Evolutionary conservation across 2,113 vertebrate species (phyloP), one percentile per base, ranked within the genome.

Genomic region (Percopsis transmontana): DNA sequence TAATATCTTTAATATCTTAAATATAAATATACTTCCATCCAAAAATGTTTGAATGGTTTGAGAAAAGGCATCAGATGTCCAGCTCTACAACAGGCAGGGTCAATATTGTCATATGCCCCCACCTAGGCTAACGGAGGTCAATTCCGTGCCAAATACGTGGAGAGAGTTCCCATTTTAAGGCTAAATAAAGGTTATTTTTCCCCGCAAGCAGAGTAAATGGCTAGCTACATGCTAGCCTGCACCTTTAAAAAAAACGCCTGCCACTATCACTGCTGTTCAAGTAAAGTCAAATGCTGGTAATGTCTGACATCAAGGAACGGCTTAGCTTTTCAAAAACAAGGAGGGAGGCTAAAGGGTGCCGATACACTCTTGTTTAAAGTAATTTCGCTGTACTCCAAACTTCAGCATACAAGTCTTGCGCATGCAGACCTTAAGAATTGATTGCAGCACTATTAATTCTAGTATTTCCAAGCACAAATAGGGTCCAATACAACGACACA

Each of bases 1-100:
- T 60, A 82, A 84, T 92, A 89, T 54, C 74, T 86, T 89, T 85
- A 90, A n/a, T n/a, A n/a, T n/a, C n/a, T n/a, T n/a, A 89, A 92
- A 33, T 95, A 93, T 94, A 95, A 93, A 93, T 93, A 93, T 89
- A 87, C 58, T 83, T 89, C 87, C 85, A 58, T 89, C 89, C 92
- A 94, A 94, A 95, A 95, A 88, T 58, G 51, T 92, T 77, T 15
- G 21, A 45, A 53, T 53, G 38, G 33, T 2, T 9, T 58, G 68
- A 62, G 63, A 68, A 64, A 86, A 85, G 82, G 72, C 75, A 79
- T 84, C 76, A 19, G 58, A 69, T 77, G 64, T 76, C 66, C 72
- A 63, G 72, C 68, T 27, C 74, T 72, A 55, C 51, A 47, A 58
- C 33, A 45, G 45, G 6, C 19, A 23, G 50, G 54, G 56, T 50